These are phyloP conservation scores for Cancer borealis DNA, from an alignment of 2,888 invertebrate genomes.

Conservation along the genomic window DNA sequence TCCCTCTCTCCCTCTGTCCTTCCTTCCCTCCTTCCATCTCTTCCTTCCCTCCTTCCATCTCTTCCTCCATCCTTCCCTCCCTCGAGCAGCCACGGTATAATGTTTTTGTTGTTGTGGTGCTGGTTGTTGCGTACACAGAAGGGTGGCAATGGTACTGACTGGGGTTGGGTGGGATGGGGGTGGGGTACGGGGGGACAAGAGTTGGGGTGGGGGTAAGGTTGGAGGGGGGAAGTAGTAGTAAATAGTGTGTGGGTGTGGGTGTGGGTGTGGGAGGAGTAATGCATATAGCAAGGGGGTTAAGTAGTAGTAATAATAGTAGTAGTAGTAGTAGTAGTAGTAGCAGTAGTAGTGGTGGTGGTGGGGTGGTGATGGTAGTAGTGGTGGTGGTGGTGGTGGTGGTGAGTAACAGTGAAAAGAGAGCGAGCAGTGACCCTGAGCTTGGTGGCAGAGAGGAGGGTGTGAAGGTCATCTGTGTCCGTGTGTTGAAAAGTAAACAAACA, in stretches of 20 bases:
- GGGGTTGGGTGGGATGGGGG: neutral
- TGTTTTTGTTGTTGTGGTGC: neutral
- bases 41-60: too few relatives aligned
- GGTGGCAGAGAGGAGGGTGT: neutral
- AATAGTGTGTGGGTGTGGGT: neutral
- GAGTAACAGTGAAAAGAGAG: neutral
- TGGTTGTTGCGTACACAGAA: neutral
- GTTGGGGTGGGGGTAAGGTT: neutral
- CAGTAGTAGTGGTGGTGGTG: neutral
- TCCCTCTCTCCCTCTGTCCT: too few relatives aligned
- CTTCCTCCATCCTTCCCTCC: too few relatives aligned
- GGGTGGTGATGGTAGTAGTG: neutral
- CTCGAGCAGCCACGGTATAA: neutral
- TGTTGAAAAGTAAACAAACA: neutral
- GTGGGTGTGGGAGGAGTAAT: neutral
- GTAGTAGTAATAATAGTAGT: slow-evolving; percentile 2
- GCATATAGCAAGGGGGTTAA: neutral
- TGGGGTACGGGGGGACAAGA: neutral
- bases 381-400: neutral
- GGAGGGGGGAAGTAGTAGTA: neutral
- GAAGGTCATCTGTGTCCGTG: neutral
- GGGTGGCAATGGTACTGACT: neutral
- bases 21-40: too few relatives aligned
- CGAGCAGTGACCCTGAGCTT: neutral
- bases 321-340: slow-evolving; percentile 29